These are phyloP conservation scores for Pungitius pungitius DNA, from an alignment of 2,113 vertebrate species.

Conservation along the genomic window DNA sequence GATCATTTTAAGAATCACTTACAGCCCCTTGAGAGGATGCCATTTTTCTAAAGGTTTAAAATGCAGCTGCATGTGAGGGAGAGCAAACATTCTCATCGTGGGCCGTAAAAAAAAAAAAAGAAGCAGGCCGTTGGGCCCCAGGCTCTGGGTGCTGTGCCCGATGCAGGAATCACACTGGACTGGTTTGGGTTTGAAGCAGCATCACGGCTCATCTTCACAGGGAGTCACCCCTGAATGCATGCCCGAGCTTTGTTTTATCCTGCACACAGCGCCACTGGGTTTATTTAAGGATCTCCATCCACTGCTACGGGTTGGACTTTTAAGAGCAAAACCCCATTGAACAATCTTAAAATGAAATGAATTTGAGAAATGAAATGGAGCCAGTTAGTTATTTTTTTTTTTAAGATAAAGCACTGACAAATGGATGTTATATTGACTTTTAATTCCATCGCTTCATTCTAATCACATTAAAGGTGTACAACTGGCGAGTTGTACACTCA, in stretches of 20 bases:
- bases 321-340: not conserved
- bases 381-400: not conserved
- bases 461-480: not conserved
- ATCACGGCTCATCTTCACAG: slow-evolving; percentile 41
- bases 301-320: not conserved
- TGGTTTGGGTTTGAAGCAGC: slow-evolving; percentile 79
- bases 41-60: not conserved
- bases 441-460: not conserved
- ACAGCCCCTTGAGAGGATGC: not conserved
- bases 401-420: not conserved
- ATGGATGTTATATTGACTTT: not conserved
- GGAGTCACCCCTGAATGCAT: slow-evolving; percentile 55
- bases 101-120: slow-evolving; percentile 35
- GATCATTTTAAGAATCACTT: not conserved
- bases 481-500: not conserved
- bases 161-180: slow-evolving; percentile 82
- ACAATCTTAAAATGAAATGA: not conserved
- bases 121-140: slow-evolving; percentile 73
- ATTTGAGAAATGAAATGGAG: not conserved
- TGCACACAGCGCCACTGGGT: slow-evolving; percentile 14
- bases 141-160: slow-evolving; percentile 70
- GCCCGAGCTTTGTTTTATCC: slow-evolving; percentile 63
- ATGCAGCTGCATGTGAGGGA: slow-evolving; percentile 4
- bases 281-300: not conserved
- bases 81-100: slow-evolving; percentile 45